phyloP scores from a whole-genome alignment of 2,888 invertebrate genomes.

The Cactoblastis cactorum region DNA sequence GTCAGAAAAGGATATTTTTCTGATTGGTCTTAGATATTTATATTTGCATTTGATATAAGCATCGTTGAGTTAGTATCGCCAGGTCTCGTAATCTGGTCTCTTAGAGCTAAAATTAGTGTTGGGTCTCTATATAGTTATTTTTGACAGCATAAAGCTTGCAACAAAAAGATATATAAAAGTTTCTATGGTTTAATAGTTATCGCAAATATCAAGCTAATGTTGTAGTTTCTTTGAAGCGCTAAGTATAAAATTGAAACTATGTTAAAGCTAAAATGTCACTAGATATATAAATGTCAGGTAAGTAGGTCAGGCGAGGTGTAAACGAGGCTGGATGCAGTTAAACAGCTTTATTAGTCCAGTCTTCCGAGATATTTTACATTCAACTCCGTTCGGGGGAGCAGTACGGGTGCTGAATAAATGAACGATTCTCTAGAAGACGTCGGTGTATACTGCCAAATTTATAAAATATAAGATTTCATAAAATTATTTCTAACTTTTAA shows the following conservation, averaged over 20 bases:
- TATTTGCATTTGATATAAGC: too few relatives aligned
- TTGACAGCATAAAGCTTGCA: too few relatives aligned
- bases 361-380: slow-evolving; percentile 23
- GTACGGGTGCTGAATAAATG: neutral
- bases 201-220: neutral
- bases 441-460: neutral
- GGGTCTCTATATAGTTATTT: too few relatives aligned
- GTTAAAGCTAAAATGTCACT: slow-evolving; percentile 24
- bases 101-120: too few relatives aligned
- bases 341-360: slow-evolving; percentile 45
- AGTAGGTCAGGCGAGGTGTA: slow-evolving; percentile 55
- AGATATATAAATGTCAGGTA: slow-evolving; percentile 52
- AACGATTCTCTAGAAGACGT: neutral
- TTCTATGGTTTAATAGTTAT: neutral
- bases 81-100: too few relatives aligned
- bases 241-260: neutral
- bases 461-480: neutral
- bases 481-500: too few relatives aligned
- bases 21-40: too few relatives aligned
- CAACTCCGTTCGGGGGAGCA: neutral
- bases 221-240: neutral
- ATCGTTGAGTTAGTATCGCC: too few relatives aligned
- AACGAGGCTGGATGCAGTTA: slow-evolving; percentile 41
- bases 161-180: too few relatives aligned
- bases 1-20: too few relatives aligned